Percentiles rank a stretch among this genome's conserved stretches.
Evolutionary conservation across 1,140 invertebrate genomes (phyloP).

Genomic region (Battus philenor): DNA sequence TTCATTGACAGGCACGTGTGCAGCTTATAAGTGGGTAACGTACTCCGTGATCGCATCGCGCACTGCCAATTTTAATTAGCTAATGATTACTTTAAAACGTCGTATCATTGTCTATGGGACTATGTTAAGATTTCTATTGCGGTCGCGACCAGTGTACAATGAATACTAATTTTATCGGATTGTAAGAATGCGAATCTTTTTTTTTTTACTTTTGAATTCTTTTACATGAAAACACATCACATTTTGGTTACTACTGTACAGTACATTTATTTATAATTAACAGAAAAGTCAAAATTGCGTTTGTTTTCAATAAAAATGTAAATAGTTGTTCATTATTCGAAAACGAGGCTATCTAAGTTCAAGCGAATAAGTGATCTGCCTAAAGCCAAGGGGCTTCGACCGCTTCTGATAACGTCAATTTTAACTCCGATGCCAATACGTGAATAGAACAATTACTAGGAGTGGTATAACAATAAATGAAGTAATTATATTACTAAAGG

Average conservation of each 20-base stretch:
- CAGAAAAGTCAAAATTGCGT: no score
- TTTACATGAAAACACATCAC: not conserved
- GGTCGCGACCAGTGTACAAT: slow-evolving; percentile 26
- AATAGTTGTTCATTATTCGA: slow-evolving; percentile 31
- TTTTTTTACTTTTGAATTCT: not conserved
- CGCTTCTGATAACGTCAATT: slow-evolving; percentile 48
- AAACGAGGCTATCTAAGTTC: slow-evolving; percentile 59
- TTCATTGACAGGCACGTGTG: slow-evolving; percentile 74
- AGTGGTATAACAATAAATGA: slow-evolving; percentile 6
- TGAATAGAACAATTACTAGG: slow-evolving; percentile 10
- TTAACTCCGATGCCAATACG: slow-evolving; percentile 17
- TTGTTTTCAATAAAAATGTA: slow-evolving; percentile 26
- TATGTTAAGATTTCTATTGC: slow-evolving; percentile 39
- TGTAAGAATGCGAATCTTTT: slow-evolving; percentile 10
- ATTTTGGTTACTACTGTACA: no score
- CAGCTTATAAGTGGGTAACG: slow-evolving; percentile 65
- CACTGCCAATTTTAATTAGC: slow-evolving; percentile 72
- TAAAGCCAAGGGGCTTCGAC: slow-evolving; percentile 63
- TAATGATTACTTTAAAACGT: slow-evolving; percentile 53
- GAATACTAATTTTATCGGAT: slow-evolving; percentile 42
- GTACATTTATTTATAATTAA: no score
- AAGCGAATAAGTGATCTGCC: slow-evolving; percentile 56
- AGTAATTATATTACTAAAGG: not conserved
- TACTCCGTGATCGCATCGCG: slow-evolving; percentile 61
- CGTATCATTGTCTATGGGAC: slow-evolving; percentile 51